phyloP scores from a whole-genome alignment of 2,113 vertebrate species.

The Muscicapa adusta region DNA sequence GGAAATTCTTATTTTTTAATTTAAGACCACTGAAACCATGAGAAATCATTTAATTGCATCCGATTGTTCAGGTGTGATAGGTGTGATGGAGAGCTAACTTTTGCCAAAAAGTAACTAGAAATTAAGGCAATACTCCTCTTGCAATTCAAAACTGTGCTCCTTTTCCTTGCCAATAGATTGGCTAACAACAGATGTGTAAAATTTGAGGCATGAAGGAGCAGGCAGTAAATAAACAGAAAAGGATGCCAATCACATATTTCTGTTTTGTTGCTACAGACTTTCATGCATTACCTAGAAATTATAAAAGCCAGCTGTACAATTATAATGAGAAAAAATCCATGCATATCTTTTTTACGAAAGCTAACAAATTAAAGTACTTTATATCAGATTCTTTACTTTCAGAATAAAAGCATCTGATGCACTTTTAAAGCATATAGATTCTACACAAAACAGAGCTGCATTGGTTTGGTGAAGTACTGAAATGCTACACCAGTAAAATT shows the following conservation, averaged over 20 bases:
- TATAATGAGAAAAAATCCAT: not conserved
- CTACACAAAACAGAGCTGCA: not conserved
- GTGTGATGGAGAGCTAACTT: conserved; percentile 13
- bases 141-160: conserved; percentile 6
- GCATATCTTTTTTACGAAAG: not conserved
- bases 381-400: not conserved
- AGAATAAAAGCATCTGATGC: not conserved
- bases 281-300: not conserved
- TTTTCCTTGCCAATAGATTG: not conserved
- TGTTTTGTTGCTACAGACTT: not conserved
- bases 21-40: conserved; percentile 15
- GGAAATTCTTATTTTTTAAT: conserved; percentile 12
- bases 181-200: not conserved
- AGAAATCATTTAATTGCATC: conserved; percentile 18
- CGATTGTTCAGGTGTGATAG: not conserved
- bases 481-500: not conserved
- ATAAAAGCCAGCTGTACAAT: not conserved
- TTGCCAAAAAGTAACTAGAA: not conserved
- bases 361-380: not conserved
- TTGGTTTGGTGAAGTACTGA: not conserved
- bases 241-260: not conserved
- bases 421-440: not conserved
- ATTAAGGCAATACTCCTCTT: conserved; percentile 12
- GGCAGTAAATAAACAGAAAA: conserved; percentile 33
- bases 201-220: not conserved